Evolutionary conservation across 2,113 vertebrate genomes (phyloP).

Genomic region (Emydocephalus ijimae): DNA sequence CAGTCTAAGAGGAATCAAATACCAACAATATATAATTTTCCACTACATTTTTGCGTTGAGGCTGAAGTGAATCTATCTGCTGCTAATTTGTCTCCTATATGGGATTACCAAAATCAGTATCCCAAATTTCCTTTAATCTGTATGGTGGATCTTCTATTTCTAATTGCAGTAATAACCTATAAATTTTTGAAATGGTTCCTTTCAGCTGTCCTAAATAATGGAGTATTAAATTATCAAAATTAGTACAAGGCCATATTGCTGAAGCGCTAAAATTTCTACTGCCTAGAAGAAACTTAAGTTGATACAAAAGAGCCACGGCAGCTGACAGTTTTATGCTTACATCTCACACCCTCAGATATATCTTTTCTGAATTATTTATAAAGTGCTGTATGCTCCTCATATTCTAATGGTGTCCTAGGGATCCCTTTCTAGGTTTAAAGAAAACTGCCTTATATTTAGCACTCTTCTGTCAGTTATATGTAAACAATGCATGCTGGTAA

Average conservation of each 20-base stretch:
- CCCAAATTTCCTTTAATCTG: background rate
- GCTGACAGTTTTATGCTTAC: background rate
- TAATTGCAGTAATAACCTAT: background rate
- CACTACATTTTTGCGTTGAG: background rate
- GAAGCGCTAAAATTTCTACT: background rate
- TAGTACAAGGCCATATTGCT: background rate
- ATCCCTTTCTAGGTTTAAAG: background rate
- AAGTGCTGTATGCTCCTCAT: background rate
- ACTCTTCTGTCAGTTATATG: background rate
- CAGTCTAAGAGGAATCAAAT: background rate
- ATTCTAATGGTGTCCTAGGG: background rate
- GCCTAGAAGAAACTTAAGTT: background rate
- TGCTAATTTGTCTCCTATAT: background rate
- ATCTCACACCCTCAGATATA: background rate
- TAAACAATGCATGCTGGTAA: background rate
- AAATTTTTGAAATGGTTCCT: background rate
- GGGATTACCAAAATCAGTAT: background rate
- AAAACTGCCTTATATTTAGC: background rate
- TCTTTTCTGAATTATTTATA: background rate
- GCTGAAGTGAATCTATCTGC: background rate
- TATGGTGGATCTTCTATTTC: background rate
- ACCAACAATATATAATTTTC: background rate
- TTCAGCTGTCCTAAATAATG: background rate
- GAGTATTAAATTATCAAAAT: background rate
- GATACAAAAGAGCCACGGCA: background rate